These are phyloP conservation scores for Pteronotus mesoamericanus DNA, from an alignment of 2,797 vertebrate genomes.

Conservation along the genomic window DNA sequence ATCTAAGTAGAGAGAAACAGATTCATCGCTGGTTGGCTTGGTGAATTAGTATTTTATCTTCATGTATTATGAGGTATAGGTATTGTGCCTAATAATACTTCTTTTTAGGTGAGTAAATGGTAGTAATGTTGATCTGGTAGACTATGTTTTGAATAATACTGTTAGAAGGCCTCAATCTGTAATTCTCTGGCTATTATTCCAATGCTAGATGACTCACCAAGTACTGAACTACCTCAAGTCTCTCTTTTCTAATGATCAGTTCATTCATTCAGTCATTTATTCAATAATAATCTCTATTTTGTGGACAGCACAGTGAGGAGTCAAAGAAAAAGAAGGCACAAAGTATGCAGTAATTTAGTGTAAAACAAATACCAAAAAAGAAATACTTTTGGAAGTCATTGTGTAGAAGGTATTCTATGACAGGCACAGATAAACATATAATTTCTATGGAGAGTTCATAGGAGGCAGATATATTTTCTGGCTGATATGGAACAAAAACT, in stretches of 20 bases:
- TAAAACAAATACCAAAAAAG: not conserved
- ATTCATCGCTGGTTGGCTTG: not conserved
- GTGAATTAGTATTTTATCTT: not conserved
- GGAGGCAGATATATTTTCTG: not conserved
- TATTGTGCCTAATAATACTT: not conserved
- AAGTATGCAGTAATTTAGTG: not conserved
- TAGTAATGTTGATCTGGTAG: not conserved
- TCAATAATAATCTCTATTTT: not conserved
- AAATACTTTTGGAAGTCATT: not conserved
- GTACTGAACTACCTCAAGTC: not conserved
- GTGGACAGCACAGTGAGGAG: not conserved
- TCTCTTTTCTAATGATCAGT: not conserved
- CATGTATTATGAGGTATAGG: not conserved
- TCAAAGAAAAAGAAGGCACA: not conserved
- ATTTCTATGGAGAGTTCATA: not conserved
- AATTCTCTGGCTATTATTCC: not conserved
- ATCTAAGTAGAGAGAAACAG: not conserved
- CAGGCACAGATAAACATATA: not conserved
- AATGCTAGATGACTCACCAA: not conserved
- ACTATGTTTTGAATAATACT: not conserved
- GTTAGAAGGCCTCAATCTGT: not conserved
- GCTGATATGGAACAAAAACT: not conserved
- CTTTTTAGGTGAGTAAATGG: not conserved
- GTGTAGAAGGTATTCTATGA: not conserved
- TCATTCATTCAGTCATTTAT: not conserved